Percentiles rank a stretch among this genome's conserved stretches.
phyloP scores from a whole-genome alignment of 2,113 vertebrate species.

The Dromiciops gliroides region DNA sequence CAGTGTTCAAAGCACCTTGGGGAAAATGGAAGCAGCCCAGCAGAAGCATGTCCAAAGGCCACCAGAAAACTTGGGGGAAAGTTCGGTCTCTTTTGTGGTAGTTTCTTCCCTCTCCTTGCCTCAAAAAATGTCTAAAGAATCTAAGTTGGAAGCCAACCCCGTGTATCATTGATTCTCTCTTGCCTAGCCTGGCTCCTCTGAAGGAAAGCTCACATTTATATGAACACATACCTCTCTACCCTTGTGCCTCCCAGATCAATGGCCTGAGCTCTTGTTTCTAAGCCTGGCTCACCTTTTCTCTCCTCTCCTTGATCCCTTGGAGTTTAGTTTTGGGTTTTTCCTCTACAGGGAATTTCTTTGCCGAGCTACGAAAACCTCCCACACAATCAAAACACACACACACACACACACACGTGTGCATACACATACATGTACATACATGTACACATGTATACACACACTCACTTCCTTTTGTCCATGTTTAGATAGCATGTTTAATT shows the following conservation, averaged over 20 bases:
- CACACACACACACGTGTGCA: neutral
- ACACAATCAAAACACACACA: neutral
- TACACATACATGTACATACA: no score
- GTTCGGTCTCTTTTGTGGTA: neutral
- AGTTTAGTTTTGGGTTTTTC: constrained; percentile 46
- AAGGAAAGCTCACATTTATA: constrained; percentile 21
- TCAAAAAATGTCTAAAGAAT: neutral
- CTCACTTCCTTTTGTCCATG: neutral
- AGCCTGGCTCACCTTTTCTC: constrained; percentile 19
- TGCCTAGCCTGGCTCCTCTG: neutral
- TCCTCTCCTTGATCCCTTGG: constrained; percentile 7
- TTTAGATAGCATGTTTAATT: neutral
- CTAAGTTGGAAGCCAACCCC: neutral
- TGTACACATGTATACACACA: no score
- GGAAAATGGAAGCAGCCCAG: neutral
- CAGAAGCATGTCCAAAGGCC: neutral
- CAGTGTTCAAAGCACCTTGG: neutral
- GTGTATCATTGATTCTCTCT: constrained; percentile 21
- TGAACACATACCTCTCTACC: neutral
- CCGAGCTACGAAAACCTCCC: constrained; percentile 7
- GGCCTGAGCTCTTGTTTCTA: constrained; percentile 29
- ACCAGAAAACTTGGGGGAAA: constrained; percentile 12
- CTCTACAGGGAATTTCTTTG: constrained; percentile 29
- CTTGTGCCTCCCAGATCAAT: constrained; percentile 19
- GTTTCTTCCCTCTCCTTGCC: neutral